Base-by-base conservation (phyloP, 2,888 invertebrate genomes). In the Thera britannica region DNA sequence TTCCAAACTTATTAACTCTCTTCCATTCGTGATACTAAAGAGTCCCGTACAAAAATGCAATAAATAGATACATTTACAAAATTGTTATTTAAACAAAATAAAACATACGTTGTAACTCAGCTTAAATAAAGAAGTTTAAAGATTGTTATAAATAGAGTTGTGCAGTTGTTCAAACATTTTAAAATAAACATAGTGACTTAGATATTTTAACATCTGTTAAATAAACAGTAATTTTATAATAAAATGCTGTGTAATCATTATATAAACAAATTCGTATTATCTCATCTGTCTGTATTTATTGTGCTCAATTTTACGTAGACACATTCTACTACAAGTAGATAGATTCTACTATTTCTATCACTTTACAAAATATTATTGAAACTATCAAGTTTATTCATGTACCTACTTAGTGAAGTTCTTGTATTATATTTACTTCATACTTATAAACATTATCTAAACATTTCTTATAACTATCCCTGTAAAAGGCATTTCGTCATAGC, bases 271-370 rank as follows among this genome's bases (percentile, higher is more conserved):
- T 51, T 34, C 7, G 55, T 52, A 54, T 23, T 55, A 3, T 23
- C 34, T 41, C 35, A 12, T 58, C 35, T 54, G 61, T 61, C 57
- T 65, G 57, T 74, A 70, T 70, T 77, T 73, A 66, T 52, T 60
- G 76, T 72, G 81, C 81, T 81, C 82, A 81, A 81, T 80, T 81
- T 79, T 79, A 62, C 69, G 70, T 81, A 81, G 80, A 61, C 38
- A 49, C 62, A 61, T 67, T 70, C 44, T 62, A 46, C 49, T 61
- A 66, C 62, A 23, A 23, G 23, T 23, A 23, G 23, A 23, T 23
- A 23, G 23, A 65, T 48, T 48, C 3, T 38, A 46, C 49, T 61
- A 66, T 67, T 66, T 70, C 62, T 72, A 69, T 70, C 69, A 71
- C 52, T 75, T 67, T 68, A 63, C 60, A 67, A 69, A 46, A 58